Percentiles rank a stretch among this genome's conserved stretches.
Evolutionary conservation across 1,140 invertebrate species (phyloP).

Genomic region (Zaprionus gabonicus): DNA sequence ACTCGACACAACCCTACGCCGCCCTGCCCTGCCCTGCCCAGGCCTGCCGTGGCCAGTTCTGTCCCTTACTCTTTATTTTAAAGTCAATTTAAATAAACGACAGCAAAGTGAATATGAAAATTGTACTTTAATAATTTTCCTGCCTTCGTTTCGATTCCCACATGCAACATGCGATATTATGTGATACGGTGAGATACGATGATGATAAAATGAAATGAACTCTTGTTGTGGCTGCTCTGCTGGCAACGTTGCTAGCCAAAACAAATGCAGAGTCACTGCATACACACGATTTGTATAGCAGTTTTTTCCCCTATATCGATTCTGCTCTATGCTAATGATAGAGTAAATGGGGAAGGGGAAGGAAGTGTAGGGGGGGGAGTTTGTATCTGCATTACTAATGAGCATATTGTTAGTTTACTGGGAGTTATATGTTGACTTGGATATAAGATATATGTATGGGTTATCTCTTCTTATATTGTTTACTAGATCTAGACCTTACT

Average conservation of each 20-base stretch:
- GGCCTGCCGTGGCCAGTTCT: not conserved
- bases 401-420: too few relatives aligned
- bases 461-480: too few relatives aligned
- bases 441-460: too few relatives aligned
- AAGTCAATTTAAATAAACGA: conserved; percentile 6
- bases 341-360: too few relatives aligned
- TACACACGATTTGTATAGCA: conserved; percentile 1
- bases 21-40: not conserved
- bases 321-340: not conserved
- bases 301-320: conserved; percentile 28
- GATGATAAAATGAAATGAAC: not conserved
- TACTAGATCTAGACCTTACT: too few relatives aligned
- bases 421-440: too few relatives aligned
- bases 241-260: conserved; percentile 64
- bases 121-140: not conserved
- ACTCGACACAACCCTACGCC: not conserved
- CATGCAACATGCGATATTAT: not conserved
- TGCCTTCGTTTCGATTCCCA: conserved; percentile 19
- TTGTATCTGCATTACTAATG: too few relatives aligned
- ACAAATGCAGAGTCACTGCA: conserved; percentile 50
- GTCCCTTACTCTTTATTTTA: not conserved
- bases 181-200: too few relatives aligned
- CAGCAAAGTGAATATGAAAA: not conserved
- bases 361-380: too few relatives aligned
- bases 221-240: conserved; percentile 31